phyloP scores from a whole-genome alignment of 2,888 invertebrate species.

The Coelopa pilipes region DNA sequence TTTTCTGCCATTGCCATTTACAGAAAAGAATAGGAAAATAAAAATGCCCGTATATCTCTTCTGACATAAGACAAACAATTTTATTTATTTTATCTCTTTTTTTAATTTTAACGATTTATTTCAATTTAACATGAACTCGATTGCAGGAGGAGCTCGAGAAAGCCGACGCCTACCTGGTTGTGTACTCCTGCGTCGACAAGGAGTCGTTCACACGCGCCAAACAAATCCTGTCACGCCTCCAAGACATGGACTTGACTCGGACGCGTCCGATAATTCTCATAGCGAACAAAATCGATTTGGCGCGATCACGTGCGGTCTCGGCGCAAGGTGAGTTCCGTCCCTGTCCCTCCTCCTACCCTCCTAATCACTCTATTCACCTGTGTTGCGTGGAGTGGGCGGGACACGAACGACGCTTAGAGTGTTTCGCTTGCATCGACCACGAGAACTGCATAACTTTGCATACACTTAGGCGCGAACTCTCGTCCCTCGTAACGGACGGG shows the following conservation, averaged over 20 bases:
- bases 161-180: conserved; percentile 85
- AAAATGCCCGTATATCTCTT: no score
- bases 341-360: neutral
- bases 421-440: neutral
- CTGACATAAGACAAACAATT: no score
- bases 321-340: conserved; percentile 80
- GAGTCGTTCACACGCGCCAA: conserved; percentile 87
- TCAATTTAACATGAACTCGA: neutral
- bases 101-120: neutral
- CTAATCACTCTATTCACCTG: no score
- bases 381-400: no score
- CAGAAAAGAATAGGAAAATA: no score
- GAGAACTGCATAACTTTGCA: conserved; percentile 20
- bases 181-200: conserved; percentile 93
- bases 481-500: no score
- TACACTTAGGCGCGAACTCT: conserved; percentile 20
- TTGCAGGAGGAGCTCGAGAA: conserved; percentile 81
- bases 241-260: conserved; percentile 82
- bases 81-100: neutral
- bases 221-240: conserved; percentile 79
- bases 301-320: conserved; percentile 87
- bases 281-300: conserved; percentile 94
- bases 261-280: conserved; percentile 86
- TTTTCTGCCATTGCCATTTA: no score
- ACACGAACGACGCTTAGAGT: no score